Conservation (phyloP, 2,113 vertebrate genomes). For the Cyprinodon tularosa region DNA sequence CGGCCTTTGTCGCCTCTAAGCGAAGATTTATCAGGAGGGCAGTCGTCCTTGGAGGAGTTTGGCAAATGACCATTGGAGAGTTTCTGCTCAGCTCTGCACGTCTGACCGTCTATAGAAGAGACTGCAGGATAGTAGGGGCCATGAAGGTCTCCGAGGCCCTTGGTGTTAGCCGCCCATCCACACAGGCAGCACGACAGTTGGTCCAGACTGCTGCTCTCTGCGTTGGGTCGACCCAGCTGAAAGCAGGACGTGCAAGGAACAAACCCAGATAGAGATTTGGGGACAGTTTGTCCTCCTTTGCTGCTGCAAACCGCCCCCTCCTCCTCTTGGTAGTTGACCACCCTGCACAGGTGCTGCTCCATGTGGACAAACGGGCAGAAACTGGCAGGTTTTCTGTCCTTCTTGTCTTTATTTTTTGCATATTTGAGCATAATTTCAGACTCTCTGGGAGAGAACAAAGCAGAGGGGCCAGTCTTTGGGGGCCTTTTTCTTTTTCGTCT, state of each 20-base stretch:
- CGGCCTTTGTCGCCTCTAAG: background rate
- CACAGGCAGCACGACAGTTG: slow-evolving; percentile 76
- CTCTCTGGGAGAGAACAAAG: slow-evolving; percentile 61
- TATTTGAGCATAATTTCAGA: slow-evolving; percentile 77
- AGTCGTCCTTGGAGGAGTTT: slow-evolving; percentile 4
- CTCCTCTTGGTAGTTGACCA: slow-evolving; percentile 79
- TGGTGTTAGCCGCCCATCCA: slow-evolving; percentile 64
- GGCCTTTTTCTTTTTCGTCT: slow-evolving; percentile 47
- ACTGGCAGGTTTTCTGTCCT: slow-evolving; percentile 22
- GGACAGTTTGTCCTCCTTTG: background rate
- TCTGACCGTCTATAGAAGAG: background rate
- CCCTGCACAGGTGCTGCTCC: slow-evolving; percentile 55
- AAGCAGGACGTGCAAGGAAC: slow-evolving; percentile 77
- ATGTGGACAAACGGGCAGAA: slow-evolving; percentile 77
- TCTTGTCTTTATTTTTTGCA: slow-evolving; percentile 52
- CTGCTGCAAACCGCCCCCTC: slow-evolving; percentile 23
- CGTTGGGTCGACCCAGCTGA: slow-evolving; percentile 60
- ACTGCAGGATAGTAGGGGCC: slow-evolving; percentile 71
- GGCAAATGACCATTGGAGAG: slow-evolving; percentile 12
- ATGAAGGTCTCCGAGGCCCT: slow-evolving; percentile 81
- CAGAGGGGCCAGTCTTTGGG: background rate
- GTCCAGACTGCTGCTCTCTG: slow-evolving; percentile 15
- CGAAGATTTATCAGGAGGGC: background rate
- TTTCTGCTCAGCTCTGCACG: slow-evolving; percentile 10
- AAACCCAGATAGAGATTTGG: slow-evolving; percentile 42